Evolutionary conservation across 2,797 vertebrate species (phyloP), one percentile per base, ranked within the genome.

Genomic region (Emydoidea blandingii): DNA sequence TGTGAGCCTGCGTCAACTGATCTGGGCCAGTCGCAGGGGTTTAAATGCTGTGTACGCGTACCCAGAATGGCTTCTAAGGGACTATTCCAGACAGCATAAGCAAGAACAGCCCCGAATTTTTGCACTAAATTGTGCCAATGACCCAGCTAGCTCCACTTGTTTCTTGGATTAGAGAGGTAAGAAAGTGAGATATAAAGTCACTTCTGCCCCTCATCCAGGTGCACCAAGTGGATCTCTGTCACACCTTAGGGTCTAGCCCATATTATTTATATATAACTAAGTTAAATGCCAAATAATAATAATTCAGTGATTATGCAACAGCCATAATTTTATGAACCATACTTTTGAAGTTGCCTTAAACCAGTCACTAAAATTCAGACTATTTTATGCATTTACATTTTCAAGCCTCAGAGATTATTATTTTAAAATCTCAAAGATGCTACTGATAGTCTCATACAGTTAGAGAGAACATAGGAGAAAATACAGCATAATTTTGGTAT

Each of bases 201-300:
- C 27, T 83, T 78, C 14, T 34, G 37, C 52, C 85, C 47, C 4
- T 8, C 29, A 14, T 89, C 79, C 78, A 85, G 12, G 12, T 79
- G 8, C 88, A 29, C 16, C 15, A 16, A 34, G 59, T 62, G 14
- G 59, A 15, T 62, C 68, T 78, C 79, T 52, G 79, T 12, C 5
- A 57, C 56, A 74, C 23, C 37, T 79, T 14, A 92, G 6, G 41
- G 87, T 81, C 89, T 87, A 91, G 21, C 41, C 82, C 41, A 23
- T 14, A 57, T 62, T 65, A 91, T 87, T 79, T 92, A 79, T 14
- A 85, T 65, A 85, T 86, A 81, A 93, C 78, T 81, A 72, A 85
- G 41, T 85, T 89, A 79, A 91, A 93, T 5, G 0, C 14, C 16
- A 11, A 72, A 83, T 47, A 62, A 59, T 12, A 29, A 62, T 82